Evolutionary conservation across 2,113 vertebrate genomes (phyloP), one percentile per base, ranked within the genome.

Genomic region (Agapornis roseicollis): DNA sequence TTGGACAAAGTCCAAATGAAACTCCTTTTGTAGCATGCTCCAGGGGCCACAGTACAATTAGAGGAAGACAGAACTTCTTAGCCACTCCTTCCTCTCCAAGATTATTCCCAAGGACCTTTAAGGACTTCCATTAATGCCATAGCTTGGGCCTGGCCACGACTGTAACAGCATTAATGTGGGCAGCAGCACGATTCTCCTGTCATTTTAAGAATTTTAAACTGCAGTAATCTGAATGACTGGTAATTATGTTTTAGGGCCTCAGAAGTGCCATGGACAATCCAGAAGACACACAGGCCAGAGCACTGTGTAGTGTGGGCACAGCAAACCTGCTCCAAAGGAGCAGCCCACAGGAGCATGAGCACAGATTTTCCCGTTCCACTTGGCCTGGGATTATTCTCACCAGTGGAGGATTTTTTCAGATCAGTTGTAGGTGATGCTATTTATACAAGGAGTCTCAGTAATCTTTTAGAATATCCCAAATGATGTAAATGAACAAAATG

Each of bases 281-380:
- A 65, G 29, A 65, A 10, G 11, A 46, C 4, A 19, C 0, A 2
- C 8, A 56, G 37, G 14, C 42, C 23, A 66, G 25, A 44, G 5
- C 0, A 0, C 39, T 29, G 19, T 24, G 37, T 35, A n/a, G 9
- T 7, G 9, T 46, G 11, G 13, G 16, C 46, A 24, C 8, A 80
- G 17, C 0, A 46, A 39, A 50, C 5, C 17, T 72, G 4, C 11
- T 39, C 17, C 29, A 44, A 44, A 80, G 5, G 4, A 18, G 16
- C 61, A 69, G 42, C 31, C 13, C 2, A 2, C 17, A 55, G n/a
- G n/a, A 58, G 4, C 20, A 52, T 0, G 3, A 46, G 4, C 3
- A 6, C 1, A 0, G 1, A 1, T 31, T 82, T 41, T 49, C 7
- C 42, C 7, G 25, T 69, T 53, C 19, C 2, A 2, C 33, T 46